A percentile compares a stretch with the other conserved stretches of the same genome.
phyloP scores from a whole-genome alignment of 2,888 invertebrate species.

The Pollenia labialis region DNA sequence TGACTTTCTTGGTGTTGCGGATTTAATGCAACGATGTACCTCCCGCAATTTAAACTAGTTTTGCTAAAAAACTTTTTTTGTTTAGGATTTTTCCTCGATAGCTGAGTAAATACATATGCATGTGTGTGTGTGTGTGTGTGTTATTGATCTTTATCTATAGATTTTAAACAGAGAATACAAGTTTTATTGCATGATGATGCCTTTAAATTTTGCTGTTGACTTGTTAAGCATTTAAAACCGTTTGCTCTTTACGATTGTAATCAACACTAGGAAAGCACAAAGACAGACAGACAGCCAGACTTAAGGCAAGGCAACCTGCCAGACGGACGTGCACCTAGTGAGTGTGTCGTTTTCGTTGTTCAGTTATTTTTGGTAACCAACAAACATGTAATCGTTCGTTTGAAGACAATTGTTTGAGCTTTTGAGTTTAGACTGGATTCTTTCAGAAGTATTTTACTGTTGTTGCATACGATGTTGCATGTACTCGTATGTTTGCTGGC shows the following conservation, averaged over 20 bases:
- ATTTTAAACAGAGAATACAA: conserved; percentile 64
- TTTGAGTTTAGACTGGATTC: conserved; percentile 49
- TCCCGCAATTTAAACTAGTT: conserved; percentile 74
- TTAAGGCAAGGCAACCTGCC: conserved; percentile 5
- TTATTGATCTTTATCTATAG: conserved; percentile 71
- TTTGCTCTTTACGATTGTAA: conserved; percentile 69
- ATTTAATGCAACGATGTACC: conserved; percentile 45
- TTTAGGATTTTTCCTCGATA: neutral
- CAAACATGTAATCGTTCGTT: neutral
- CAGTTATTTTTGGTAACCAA: conserved; percentile 15
- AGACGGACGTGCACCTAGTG: neutral
- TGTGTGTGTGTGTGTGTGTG: conserved; percentile 34
- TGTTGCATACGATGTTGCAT: conserved; percentile 34
- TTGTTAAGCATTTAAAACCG: conserved; percentile 71
- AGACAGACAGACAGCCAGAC: conserved; percentile 3
- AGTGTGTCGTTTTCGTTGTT: conserved; percentile 26
- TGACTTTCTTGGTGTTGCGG: conserved; percentile 46
- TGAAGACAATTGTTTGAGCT: conserved; percentile 58
- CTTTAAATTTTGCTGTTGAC: conserved; percentile 67
- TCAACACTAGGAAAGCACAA: conserved; percentile 54
- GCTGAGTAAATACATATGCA: neutral
- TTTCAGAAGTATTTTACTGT: neutral
- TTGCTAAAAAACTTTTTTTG: neutral
- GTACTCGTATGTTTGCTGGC: neutral
- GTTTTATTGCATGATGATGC: conserved; percentile 69